These are phyloP conservation scores for Rhagoletis zephyria DNA, from an alignment of 1,140 invertebrate genomes.

Conservation along the genomic window DNA sequence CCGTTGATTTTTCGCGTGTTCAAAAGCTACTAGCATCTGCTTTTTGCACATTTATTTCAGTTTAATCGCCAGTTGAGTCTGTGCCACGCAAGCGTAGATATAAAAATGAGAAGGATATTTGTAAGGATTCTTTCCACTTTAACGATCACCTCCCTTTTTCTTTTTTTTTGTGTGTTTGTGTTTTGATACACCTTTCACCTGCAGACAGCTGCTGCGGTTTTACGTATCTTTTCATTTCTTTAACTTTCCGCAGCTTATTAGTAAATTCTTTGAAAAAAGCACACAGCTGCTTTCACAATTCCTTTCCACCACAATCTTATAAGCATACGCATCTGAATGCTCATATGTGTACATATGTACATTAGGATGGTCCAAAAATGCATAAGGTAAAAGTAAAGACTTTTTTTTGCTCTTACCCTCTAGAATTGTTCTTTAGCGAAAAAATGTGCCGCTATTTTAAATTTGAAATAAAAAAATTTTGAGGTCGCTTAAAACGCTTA, in stretches of 20 bases:
- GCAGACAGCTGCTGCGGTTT: slow-evolving; percentile 27
- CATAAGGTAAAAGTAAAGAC: no score
- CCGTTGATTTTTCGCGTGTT: slow-evolving; percentile 20
- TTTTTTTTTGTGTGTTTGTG: not conserved
- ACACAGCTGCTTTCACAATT: slow-evolving; percentile 22
- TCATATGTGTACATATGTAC: no score
- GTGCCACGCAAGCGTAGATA: not conserved
- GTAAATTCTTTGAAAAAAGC: not conserved
- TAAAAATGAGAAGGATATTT: not conserved
- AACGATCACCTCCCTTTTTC: not conserved
- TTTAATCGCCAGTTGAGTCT: slow-evolving; percentile 21
- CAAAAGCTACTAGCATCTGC: slow-evolving; percentile 17
- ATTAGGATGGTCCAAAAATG: no score
- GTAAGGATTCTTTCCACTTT: slow-evolving; percentile 34
- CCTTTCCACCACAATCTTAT: not conserved
- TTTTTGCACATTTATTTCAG: not conserved
- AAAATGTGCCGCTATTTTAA: no score
- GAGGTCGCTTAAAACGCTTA: no score
- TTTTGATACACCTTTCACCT: not conserved
- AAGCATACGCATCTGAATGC: no score
- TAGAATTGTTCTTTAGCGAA: no score
- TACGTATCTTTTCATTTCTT: slow-evolving; percentile 27
- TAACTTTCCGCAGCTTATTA: not conserved
- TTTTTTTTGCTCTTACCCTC: no score
- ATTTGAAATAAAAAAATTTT: no score